Percentiles rank a stretch among this genome's conserved stretches.
Conservation (phyloP, 2,888 invertebrate genomes). For the Hecatera dysodea region DNA sequence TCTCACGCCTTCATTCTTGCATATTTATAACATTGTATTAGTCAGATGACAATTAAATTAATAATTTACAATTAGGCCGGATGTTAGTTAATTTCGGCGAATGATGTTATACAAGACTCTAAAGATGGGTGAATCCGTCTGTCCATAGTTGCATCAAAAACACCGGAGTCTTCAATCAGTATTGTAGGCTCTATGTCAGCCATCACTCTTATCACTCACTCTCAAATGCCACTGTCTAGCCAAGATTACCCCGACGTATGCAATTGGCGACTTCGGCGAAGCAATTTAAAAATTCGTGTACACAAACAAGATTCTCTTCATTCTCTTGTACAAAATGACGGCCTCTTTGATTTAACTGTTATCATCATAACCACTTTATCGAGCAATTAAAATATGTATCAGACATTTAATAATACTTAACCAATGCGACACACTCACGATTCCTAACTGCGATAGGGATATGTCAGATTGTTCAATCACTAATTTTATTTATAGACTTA, state of each 20-base stretch:
- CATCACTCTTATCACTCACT: conserved; percentile 23
- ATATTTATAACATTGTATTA: conserved; percentile 39
- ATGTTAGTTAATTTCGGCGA: background rate
- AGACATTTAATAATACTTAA: conserved; percentile 36
- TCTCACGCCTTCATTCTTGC: conserved; percentile 48
- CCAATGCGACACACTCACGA: conserved; percentile 38
- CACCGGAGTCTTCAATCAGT: background rate
- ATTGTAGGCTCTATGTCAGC: background rate
- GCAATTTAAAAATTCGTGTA: conserved; percentile 5
- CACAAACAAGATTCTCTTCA: conserved; percentile 14
- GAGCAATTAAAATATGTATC: conserved; percentile 32
- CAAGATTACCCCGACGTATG: conserved; percentile 30
- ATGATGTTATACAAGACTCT: background rate
- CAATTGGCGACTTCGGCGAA: conserved; percentile 20
- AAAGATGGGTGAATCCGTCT: background rate
- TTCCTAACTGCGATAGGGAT: conserved; percentile 32
- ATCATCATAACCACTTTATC: conserved; percentile 42
- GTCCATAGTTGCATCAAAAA: background rate
- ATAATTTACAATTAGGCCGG: conserved; percentile 3
- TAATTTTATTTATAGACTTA: conserved; percentile 31
- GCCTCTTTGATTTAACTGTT: conserved; percentile 30
- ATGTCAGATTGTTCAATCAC: conserved; percentile 40
- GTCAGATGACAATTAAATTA: conserved; percentile 20
- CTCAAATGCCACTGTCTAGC: conserved; percentile 24
- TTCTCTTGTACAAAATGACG: conserved; percentile 18